Conservation (phyloP, 2,797 vertebrate genomes). For the Enteromius unitaeniatus region DNA sequence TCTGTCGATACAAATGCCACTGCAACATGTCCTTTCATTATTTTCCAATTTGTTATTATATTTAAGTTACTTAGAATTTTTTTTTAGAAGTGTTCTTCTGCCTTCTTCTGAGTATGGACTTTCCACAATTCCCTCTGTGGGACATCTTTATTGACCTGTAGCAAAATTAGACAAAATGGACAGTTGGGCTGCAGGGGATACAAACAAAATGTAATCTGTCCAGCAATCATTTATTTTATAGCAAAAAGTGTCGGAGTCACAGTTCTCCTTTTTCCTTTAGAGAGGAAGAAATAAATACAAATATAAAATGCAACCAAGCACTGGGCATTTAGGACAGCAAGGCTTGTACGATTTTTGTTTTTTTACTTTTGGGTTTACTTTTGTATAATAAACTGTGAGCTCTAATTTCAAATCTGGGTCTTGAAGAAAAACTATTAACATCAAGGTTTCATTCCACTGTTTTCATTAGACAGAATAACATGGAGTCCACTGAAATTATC, state of each 20-base stretch:
- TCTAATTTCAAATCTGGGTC: background rate
- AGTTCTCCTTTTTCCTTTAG: background rate
- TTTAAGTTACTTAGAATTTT: background rate
- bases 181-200: conserved; percentile 25
- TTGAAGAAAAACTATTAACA: background rate
- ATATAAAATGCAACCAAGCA: background rate
- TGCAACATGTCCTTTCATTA: conserved; percentile 13
- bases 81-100: background rate
- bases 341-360: background rate
- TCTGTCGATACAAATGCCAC: conserved; percentile 9
- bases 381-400: too few relatives aligned
- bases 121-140: background rate
- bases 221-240: conserved; percentile 31
- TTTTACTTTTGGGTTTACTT: background rate
- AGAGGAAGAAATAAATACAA: background rate
- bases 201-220: background rate
- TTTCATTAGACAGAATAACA: background rate
- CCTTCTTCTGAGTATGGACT: background rate
- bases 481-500: background rate
- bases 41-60: background rate
- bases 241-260: conserved; percentile 9
- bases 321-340: background rate
- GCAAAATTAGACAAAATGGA: conserved; percentile 5
- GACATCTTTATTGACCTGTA: conserved; percentile 14
- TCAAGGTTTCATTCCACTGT: background rate